Evolutionary conservation across 2,888 invertebrate species (phyloP), one percentile per base, ranked within the genome.

Genomic region (Perizoma affinitatum): DNA sequence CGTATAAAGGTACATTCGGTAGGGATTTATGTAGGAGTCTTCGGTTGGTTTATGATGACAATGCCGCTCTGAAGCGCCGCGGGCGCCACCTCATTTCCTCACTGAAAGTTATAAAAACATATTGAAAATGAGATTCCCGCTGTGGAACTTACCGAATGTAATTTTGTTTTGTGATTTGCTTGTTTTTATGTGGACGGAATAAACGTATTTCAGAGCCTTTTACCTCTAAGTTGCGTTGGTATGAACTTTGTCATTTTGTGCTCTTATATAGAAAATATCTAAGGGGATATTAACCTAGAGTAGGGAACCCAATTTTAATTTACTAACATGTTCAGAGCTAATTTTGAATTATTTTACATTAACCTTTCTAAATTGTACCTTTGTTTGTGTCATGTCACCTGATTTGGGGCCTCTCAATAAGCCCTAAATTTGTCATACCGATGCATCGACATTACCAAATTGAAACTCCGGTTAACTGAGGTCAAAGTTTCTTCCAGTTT

Each of bases 41-140:
- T 85, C 81, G 84, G 81, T 80, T 89, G 90, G 89, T 91, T 92
- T 92, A 91, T 87, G 90, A 91, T 87, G 90, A 91, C 90, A 91
- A 91, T 89, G 83, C 82, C 79, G 79, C 74, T 79, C 74, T 78
- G 79, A 76, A 82, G 76, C 82, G 87, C 88, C 86, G 79, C 77
- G 82, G 84, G 87, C 88, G 80, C 83, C 90, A 87, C 89, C 91
- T 91, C 90, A 92, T 92, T 91, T 92, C 91, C 92, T 88, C 54
- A 86, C 87, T 78, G 86, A 90, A 90, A 91, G 91, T 91, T 91
- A 92, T 92, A 91, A 92, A 92, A 91, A 91, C 92, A 91, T 92
- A 92, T 92, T 92, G 92, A 91, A 92, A 91, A 92, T 90, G 89
- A 91, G 91, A 91, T 91, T 87, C 89, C 80, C 86, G 81, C 82